phyloP scores from a whole-genome alignment of 2,113 vertebrate species.

The Malaclemys terrapin region DNA sequence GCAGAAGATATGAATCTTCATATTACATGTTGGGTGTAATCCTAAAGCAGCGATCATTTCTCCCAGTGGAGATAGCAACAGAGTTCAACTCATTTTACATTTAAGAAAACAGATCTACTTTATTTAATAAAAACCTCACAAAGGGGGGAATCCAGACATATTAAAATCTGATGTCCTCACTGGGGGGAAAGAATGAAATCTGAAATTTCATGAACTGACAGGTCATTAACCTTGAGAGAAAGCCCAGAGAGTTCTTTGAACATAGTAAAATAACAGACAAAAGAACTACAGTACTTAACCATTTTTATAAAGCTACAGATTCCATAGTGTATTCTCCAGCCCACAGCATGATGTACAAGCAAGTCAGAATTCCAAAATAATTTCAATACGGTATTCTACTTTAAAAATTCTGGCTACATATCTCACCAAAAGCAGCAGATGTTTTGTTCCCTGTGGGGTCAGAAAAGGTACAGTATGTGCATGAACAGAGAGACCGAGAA shows the following conservation, averaged over 20 bases:
- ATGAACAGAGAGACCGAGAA: neutral
- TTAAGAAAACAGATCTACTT: neutral
- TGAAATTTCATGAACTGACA: neutral
- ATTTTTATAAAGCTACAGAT: constrained; percentile 16
- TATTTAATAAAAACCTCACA: neutral
- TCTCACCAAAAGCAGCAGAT: neutral
- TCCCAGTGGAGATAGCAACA: neutral
- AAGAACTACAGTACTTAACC: fast-evolving
- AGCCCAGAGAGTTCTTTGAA: neutral
- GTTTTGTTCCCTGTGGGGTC: neutral
- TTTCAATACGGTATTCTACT: neutral
- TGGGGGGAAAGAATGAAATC: neutral
- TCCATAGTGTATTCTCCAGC: neutral
- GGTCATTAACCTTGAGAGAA: neutral
- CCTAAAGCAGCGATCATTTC: neutral
- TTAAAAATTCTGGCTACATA: neutral
- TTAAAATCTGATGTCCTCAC: neutral
- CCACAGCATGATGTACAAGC: neutral
- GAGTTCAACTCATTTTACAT: neutral
- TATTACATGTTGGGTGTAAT: neutral
- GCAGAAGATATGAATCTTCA: neutral
- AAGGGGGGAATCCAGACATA: constrained; percentile 17
- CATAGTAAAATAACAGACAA: neutral
- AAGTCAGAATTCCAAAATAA: neutral
- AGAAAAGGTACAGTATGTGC: neutral